phyloP scores from a whole-genome alignment of 2,797 vertebrate species.

The Denticeps clupeoides region DNA sequence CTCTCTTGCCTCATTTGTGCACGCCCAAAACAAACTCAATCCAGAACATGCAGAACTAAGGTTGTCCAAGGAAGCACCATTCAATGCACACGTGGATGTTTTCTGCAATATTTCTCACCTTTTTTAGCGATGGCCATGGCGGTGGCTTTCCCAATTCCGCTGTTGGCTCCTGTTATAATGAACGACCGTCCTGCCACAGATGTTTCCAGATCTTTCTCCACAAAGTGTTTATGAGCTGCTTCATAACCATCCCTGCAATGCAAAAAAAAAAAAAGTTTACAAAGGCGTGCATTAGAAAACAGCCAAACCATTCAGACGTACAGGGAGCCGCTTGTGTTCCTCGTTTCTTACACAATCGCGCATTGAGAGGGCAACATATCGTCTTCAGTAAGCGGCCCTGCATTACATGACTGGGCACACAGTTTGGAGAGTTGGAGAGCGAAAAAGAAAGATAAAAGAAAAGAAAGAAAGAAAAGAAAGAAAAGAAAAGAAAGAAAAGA shows the following conservation, averaged over 20 bases:
- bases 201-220: constrained; percentile 45
- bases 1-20: no score
- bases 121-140: constrained; percentile 57
- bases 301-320: neutral
- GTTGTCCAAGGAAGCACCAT: no score
- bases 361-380: neutral
- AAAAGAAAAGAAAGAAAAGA: neutral
- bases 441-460: constrained; percentile 2
- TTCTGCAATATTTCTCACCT: constrained; percentile 34
- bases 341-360: neutral
- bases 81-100: no score
- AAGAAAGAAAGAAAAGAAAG: neutral
- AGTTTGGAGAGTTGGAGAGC: no score
- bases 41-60: no score
- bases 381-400: constrained; percentile 14
- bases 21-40: no score
- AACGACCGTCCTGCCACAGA: constrained; percentile 55
- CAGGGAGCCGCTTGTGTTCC: neutral
- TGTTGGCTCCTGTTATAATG: constrained; percentile 62
- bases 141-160: constrained; percentile 55
- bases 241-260: constrained; percentile 49
- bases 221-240: constrained; percentile 42
- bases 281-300: neutral
- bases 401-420: constrained; percentile 21
- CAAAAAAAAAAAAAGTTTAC: neutral